A percentile compares a stretch with the other conserved stretches of the same genome.
phyloP scores from a whole-genome alignment of 2,888 invertebrate species.

The Venusia cambrica region DNA sequence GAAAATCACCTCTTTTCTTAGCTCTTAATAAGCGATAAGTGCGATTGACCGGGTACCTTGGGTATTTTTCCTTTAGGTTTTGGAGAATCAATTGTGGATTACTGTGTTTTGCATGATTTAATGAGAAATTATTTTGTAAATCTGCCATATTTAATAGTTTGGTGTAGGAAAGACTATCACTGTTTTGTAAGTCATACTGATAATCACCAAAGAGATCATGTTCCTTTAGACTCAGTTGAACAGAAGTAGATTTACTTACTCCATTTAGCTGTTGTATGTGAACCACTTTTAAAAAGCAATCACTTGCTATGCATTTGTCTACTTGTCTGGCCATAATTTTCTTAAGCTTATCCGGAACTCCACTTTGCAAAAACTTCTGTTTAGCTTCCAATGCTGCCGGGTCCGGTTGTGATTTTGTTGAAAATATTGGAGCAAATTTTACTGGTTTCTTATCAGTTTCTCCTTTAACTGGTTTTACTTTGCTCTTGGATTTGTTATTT shows the following conservation, averaged over 20 bases:
- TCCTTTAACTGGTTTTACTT: constrained; percentile 18
- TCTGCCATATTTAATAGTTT: constrained; percentile 35
- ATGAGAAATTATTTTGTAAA: constrained; percentile 12
- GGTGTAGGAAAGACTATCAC: constrained; percentile 32
- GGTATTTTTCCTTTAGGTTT: constrained; percentile 78
- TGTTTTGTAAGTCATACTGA: constrained; percentile 5
- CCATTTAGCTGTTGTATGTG: constrained; percentile 81
- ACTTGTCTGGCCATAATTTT: constrained; percentile 77
- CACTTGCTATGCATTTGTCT: constrained; percentile 50
- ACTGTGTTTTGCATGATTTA: constrained; percentile 25
- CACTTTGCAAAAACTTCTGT: constrained; percentile 85
- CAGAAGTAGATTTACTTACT: not conserved
- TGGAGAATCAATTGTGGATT: constrained; percentile 55
- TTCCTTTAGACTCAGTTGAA: constrained; percentile 10
- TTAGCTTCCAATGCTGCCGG: constrained; percentile 82
- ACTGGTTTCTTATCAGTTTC: constrained; percentile 27
- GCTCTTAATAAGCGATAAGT: constrained; percentile 82
- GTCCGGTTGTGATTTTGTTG: constrained; percentile 81
- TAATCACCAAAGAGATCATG: constrained; percentile 11
- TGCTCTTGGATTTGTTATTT: constrained; percentile 11
- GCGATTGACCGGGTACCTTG: constrained; percentile 84
- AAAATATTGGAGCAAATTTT: constrained; percentile 88
- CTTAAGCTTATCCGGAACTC: constrained; percentile 84
- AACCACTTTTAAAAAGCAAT: constrained; percentile 82
- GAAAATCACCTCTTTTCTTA: constrained; percentile 72